Base-by-base conservation (phyloP, 2,888 invertebrate genomes). In the Athripsodes cinereus region DNA sequence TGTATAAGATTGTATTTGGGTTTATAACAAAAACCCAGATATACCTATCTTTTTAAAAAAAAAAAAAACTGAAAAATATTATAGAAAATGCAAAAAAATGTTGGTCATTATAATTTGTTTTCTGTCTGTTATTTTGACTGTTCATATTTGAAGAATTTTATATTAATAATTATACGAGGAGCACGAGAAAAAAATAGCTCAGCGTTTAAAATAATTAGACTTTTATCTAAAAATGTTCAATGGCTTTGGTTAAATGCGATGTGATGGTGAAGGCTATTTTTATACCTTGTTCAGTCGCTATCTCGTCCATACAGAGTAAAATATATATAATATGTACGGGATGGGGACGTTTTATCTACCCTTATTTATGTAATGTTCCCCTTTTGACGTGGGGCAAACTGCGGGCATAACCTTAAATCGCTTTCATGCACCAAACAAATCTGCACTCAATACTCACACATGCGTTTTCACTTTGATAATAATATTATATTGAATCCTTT, bases 351-450 rank as follows among this genome's bases (percentile, higher is more conserved):
- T 61, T 62, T 62, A 62, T 62, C 62, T 62, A 55, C 52, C 51
- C 56, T 58, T 62, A 60, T 62, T 62, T 62, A 60, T 62, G 62
- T 60, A 53, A 58, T 58, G 26, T 52, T 58, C 60, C 58, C 57
- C 60, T 58, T 51, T 57, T 53, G 40, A 40, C 40, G 52, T 57
- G 52, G 26, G 48, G 62, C 57, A 48, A 62, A 62, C 31, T 48
- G 22, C 53, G 53, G 50, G 53, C 22, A 56, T 49, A 62, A 55
- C 60, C 60, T 60, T 52, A 40, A 47, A 47, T 47, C 47, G 47
- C 21, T 20, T 47, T 21, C 21, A 16, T 21, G 47, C 47, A 16
- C 19, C 19, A 47, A 18, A 47, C 47, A 47, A 47, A 47, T 47
- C 47, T 20, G 6, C 19, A n/a, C 21, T 21, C 10, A 20, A 20